Percentiles rank a stretch among this genome's conserved stretches.
phyloP scores from a whole-genome alignment of 2,797 vertebrate genomes.

The Hypotaenidia philippensis region DNA sequence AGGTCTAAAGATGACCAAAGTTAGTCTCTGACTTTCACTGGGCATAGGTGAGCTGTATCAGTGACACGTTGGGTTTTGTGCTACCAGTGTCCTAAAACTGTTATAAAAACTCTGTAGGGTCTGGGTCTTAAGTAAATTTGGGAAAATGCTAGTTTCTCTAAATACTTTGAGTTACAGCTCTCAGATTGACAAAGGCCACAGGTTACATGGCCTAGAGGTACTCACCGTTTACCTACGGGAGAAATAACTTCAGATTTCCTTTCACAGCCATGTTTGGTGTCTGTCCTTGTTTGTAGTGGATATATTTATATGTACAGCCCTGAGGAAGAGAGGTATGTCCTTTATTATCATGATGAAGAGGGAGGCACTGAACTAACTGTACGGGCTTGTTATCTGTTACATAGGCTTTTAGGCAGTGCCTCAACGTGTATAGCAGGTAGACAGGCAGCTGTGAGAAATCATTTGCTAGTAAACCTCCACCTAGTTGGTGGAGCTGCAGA shows the following conservation, averaged over 20 bases:
- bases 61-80: background rate
- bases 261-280: background rate
- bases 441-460: background rate
- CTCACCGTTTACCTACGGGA: background rate
- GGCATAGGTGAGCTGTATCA: background rate
- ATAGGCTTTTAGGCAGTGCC: background rate
- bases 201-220: background rate
- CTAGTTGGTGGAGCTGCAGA: background rate
- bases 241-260: background rate
- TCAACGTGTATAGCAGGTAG: background rate
- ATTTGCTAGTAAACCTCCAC: background rate
- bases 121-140: background rate
- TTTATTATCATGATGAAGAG: background rate
- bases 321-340: background rate
- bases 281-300: background rate
- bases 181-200: background rate
- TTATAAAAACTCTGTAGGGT: background rate
- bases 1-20: background rate
- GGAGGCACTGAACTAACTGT: background rate
- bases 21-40: background rate
- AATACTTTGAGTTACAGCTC: background rate
- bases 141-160: background rate
- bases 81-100: background rate
- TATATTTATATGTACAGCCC: background rate
- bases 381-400: background rate